Percentiles rank a stretch among this genome's conserved stretches.
Conservation (phyloP, 2,888 invertebrate genomes). For the Conus canariensis region DNA sequence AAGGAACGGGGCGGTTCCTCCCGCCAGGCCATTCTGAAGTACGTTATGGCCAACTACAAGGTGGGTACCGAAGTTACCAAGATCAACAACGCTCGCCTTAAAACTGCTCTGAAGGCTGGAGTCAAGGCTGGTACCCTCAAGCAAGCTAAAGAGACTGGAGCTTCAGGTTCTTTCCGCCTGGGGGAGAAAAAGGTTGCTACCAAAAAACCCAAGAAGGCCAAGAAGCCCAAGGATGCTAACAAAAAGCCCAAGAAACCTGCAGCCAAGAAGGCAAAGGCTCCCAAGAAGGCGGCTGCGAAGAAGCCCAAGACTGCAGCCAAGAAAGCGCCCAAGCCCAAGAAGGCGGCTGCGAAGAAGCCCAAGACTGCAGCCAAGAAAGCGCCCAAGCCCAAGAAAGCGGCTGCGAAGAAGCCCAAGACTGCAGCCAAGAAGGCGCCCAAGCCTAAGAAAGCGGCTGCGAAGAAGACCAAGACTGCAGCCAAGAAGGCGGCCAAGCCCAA, state of each 20-base stretch:
- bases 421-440: slow-evolving; percentile 42
- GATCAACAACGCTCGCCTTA: slow-evolving; percentile 62
- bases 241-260: slow-evolving; percentile 9
- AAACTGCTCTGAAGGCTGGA: slow-evolving; percentile 69
- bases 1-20: slow-evolving; percentile 53
- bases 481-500: slow-evolving; percentile 39
- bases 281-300: slow-evolving; percentile 44
- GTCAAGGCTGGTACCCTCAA: slow-evolving; percentile 65
- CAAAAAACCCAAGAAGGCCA: too few species aligned
- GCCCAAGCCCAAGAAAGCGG: slow-evolving; percentile 29
- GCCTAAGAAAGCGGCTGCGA: slow-evolving; percentile 32
- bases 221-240: too few species aligned
- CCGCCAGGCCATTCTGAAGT: slow-evolving; percentile 76
- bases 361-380: slow-evolving; percentile 41
- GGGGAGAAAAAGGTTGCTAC: slow-evolving; percentile 51
- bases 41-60: slow-evolving; percentile 74
- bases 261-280: slow-evolving; percentile 44
- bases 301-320: slow-evolving; percentile 31
- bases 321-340: slow-evolving; percentile 36
- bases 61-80: slow-evolving; percentile 64
- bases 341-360: slow-evolving; percentile 33
- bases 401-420: slow-evolving; percentile 17
- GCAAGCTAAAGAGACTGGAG: slow-evolving; percentile 63
- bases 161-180: slow-evolving; percentile 52
- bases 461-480: slow-evolving; percentile 21